Evolutionary conservation across 2,888 invertebrate genomes (phyloP), one percentile per base, ranked within the genome.

Genomic region (Tigriopus californicus): DNA sequence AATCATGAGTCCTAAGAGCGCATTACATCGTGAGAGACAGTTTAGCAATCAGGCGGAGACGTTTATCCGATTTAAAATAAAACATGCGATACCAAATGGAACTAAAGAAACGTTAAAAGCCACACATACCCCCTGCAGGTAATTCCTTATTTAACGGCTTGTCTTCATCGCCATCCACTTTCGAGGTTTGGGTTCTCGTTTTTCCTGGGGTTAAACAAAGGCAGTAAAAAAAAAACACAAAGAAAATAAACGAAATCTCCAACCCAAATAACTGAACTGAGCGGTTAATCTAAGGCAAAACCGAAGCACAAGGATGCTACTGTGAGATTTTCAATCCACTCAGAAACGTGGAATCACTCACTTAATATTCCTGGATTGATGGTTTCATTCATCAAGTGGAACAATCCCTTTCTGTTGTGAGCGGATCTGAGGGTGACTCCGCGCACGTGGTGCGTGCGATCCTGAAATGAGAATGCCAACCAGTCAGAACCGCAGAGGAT

Each of bases 351-450:
- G 18, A 22, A 12, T 18, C 12, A 46, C 56, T 56, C 33, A 56
- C 56, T 44, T n/a, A 56, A 25, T 24, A 56, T 56, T 24, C 44
- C 56, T n/a, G 42, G 42, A 56, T 56, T 56, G 20, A 56, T 56
- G 25, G 56, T 56, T 46, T 56, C 56, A 56, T 56, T 56, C 56
- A 56, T 56, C 44, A 56, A 25, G 33, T 56, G 56, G 33, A 22
- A 56, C 20, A 56, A 24, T 3, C 56, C 56, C 33, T 56, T 56
- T 42, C 56, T 18, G 44, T 56, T 25, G 8, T 25, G 25, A 18
- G 56, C 46, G 11, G 20, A 46, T 18, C 56, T 42, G 13, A 56
- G 46, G 44, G 44, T 20, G 25, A 46, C 25, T 15, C 56, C 56
- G 2, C 44, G 41, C 44, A 46, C 56, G 6, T 25, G 18, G 24